phyloP scores from a whole-genome alignment of 2,888 invertebrate species.

The Taphrorychus bicolor region DNA sequence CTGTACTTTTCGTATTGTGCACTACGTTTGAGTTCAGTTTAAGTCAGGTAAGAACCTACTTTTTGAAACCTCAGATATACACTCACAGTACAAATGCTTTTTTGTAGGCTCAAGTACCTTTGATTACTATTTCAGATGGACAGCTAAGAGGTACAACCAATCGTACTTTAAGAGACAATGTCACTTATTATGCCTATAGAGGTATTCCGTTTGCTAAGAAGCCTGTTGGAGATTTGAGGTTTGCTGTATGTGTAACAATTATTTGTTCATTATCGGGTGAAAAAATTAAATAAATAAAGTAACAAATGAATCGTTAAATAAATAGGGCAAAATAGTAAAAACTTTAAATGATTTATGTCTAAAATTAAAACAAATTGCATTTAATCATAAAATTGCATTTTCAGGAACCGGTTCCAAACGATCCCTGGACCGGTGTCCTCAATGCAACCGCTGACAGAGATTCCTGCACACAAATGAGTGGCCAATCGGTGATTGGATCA shows the following conservation, averaged over 20 bases:
- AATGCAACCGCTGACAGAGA: slow-evolving; percentile 42
- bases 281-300: not conserved
- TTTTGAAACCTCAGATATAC: too few relatives aligned
- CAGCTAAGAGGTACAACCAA: slow-evolving; percentile 10
- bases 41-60: too few relatives aligned
- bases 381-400: not conserved
- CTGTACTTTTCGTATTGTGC: too few relatives aligned
- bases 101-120: slow-evolving; percentile 7
- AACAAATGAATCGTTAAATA: not conserved
- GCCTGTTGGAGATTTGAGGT: slow-evolving; percentile 23
- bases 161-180: slow-evolving; percentile 9
- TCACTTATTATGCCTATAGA: slow-evolving; percentile 24
- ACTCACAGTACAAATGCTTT: too few relatives aligned
- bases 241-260: slow-evolving; percentile 20
- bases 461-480: too few relatives aligned
- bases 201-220: slow-evolving; percentile 32
- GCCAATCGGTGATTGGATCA: slow-evolving; percentile 34
- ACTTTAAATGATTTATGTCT: not conserved
- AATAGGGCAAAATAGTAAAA: not conserved
- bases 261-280: not conserved
- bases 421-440: slow-evolving; percentile 45
- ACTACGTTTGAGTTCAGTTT: too few relatives aligned
- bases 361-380: not conserved
- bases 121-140: slow-evolving; percentile 30
- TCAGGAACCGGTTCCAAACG: slow-evolving; percentile 44